Evolutionary conservation across 2,797 vertebrate genomes (phyloP), one percentile per base, ranked within the genome.

Genomic region (Oreochromis grahami): DNA sequence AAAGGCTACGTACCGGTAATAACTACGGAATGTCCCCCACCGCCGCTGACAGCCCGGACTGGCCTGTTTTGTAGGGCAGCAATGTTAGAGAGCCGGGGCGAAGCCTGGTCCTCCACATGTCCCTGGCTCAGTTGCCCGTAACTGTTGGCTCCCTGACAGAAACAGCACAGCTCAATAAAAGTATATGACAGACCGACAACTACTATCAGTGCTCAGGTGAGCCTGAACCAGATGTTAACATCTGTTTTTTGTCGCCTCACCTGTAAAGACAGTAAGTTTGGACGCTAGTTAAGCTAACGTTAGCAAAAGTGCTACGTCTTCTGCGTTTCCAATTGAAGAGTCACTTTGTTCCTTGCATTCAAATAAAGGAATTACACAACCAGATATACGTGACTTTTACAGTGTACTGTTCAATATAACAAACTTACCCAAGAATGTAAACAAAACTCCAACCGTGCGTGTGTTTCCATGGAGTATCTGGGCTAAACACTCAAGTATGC

Each of bases 111-210:
- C 82, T 97, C 97, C 77, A 86, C 96, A 94, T 98, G 95, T 53
- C 96, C 97, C 86, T 96, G 97, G 24, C 98, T 98, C 88, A 99
- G 97, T 63, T 99, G 98, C 17, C 98, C 98, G 29, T 97, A 97
- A 92, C 98, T 98, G 94, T 99, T 99, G 26, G 98, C 97, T 84
- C 98, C 98, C 98, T 99, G 92, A 14, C 51, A 43, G 6, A 76
- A 74, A 86, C 10, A 6, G 50, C 5, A 68, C 8, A 1, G 8
- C 5, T 9, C 8, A 70, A 6, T 32, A 21, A 14, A 52, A 11
- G 5, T 9, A 8, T 36, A 24, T 7, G 19, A 38, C 43, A 76
- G 24, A 51, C 11, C 4, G 12, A 19, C 10, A 17, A 13, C 7
- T 6, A 4, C 2, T 7, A 4, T 1, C 11, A 17, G 2, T 2